Evolutionary conservation across 2,113 vertebrate genomes (phyloP).

Genomic region (Taurulus bubalis): DNA sequence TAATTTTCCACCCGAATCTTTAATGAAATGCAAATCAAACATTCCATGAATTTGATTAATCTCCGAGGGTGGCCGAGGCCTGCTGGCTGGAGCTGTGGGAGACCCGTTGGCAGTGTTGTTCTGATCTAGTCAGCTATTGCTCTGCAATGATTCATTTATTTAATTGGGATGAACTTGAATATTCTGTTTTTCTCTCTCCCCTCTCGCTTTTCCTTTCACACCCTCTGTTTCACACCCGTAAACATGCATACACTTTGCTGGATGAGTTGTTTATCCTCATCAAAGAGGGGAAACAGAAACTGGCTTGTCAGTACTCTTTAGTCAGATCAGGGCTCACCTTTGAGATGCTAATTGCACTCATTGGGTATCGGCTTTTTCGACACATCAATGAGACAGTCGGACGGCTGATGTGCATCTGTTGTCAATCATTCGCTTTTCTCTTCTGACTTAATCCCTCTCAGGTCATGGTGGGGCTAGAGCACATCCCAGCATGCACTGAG

Average conservation of each 20-base stretch:
- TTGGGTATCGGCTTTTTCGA: constrained; percentile 36
- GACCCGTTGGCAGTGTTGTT: constrained; percentile 64
- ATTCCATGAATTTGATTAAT: constrained; percentile 77
- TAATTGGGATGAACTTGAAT: constrained; percentile 71
- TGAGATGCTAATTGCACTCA: constrained; percentile 32
- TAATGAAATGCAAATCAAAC: constrained; percentile 82
- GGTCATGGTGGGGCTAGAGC: constrained; percentile 8
- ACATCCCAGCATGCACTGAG: constrained; percentile 33
- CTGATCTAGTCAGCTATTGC: constrained; percentile 59
- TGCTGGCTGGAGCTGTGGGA: constrained; percentile 73
- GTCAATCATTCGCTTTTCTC: constrained; percentile 44
- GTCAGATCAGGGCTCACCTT: constrained; percentile 45
- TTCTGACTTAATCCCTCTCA: constrained; percentile 39
- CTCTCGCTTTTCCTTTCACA: constrained; percentile 21
- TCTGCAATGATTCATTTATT: constrained; percentile 70
- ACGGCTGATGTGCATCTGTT: constrained; percentile 48
- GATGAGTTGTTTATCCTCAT: constrained; percentile 42
- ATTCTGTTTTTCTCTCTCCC: constrained; percentile 34
- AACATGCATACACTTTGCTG: constrained; percentile 26
- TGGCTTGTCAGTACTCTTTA: constrained; percentile 25
- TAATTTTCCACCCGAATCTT: constrained; percentile 67
- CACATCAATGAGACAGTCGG: constrained; percentile 40
- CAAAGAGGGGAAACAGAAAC: constrained; percentile 17
- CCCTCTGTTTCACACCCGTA: constrained; percentile 22
- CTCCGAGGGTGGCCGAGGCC: constrained; percentile 72